Evolutionary conservation across 2,888 invertebrate species (phyloP).

Genomic region (Platerodrilus igneus): DNA sequence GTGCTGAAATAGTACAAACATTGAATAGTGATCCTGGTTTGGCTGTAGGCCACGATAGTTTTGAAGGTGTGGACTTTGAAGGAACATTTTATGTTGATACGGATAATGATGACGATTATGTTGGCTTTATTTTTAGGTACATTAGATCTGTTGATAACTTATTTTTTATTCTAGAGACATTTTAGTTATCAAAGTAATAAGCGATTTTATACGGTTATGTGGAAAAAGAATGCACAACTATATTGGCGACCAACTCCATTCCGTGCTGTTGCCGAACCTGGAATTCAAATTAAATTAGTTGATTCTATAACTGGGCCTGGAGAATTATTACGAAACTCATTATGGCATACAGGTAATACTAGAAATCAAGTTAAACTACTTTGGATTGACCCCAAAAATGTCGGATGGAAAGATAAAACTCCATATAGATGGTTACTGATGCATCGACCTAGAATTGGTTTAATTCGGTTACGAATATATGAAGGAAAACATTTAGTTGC

Average conservation of each 20-base stretch:
- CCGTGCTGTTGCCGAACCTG: conserved; percentile 83
- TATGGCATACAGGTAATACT: conserved; percentile 88
- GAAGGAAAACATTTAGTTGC: conserved; percentile 77
- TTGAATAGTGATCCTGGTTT: conserved; percentile 88
- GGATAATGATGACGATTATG: conserved; percentile 84
- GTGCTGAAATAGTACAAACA: conserved; percentile 80
- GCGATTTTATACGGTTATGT: conserved; percentile 89
- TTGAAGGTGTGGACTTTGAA: conserved; percentile 86
- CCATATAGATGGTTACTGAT: conserved; percentile 86
- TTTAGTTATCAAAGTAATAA: conserved; percentile 81
- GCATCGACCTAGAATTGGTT: conserved; percentile 78
- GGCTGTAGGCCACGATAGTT: conserved; percentile 77
- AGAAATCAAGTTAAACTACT: conserved; percentile 74
- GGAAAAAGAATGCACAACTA: conserved; percentile 90
- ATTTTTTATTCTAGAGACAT: background rate
- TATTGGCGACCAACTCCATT: conserved; percentile 92
- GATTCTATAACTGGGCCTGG: conserved; percentile 84
- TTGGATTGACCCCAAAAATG: conserved; percentile 84
- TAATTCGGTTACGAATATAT: conserved; percentile 78
- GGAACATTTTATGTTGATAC: conserved; percentile 86
- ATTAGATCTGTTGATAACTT: conserved; percentile 3
- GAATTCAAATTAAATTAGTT: conserved; percentile 82
- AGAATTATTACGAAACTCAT: conserved; percentile 74
- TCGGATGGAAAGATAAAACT: conserved; percentile 83
- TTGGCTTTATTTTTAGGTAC: conserved; percentile 82